Evolutionary conservation across 2,113 vertebrate species (phyloP).

Genomic region (Arvicanthis niloticus): DNA sequence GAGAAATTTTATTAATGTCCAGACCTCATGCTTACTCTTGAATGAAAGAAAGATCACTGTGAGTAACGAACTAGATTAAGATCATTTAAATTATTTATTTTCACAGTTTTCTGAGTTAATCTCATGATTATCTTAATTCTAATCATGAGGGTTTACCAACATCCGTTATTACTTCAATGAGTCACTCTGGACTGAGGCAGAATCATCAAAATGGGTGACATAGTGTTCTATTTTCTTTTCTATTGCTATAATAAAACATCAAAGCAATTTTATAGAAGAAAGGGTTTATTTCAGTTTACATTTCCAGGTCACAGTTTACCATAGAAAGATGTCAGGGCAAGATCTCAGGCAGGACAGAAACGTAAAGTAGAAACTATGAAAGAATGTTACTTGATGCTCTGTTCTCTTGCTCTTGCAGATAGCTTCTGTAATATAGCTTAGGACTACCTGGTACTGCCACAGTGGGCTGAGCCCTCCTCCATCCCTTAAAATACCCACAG

Average conservation of each 20-base stretch:
- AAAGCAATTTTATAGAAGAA: not conserved
- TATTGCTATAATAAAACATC: not conserved
- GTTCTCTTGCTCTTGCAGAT: not conserved
- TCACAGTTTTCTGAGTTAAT: constrained; percentile 39
- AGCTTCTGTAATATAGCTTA: no score
- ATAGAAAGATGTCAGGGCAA: not conserved
- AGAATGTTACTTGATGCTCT: not conserved
- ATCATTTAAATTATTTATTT: constrained; percentile 42
- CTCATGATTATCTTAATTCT: constrained; percentile 21
- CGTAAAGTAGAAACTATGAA: not conserved
- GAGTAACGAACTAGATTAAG: not conserved
- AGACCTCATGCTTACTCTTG: not conserved
- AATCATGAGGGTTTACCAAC: not conserved
- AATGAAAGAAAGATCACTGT: not conserved
- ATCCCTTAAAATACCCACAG: not conserved
- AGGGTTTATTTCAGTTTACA: not conserved
- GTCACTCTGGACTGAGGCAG: not conserved
- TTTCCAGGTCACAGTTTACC: not conserved
- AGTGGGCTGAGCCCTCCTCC: not conserved
- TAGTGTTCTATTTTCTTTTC: not conserved
- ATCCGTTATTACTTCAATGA: not conserved
- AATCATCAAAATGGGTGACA: not conserved
- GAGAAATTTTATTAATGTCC: constrained; percentile 9
- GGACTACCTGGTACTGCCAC: not conserved
- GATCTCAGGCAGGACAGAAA: not conserved